Conservation (phyloP, 2,113 vertebrate species). For the Thinocorus orbignyianus region DNA sequence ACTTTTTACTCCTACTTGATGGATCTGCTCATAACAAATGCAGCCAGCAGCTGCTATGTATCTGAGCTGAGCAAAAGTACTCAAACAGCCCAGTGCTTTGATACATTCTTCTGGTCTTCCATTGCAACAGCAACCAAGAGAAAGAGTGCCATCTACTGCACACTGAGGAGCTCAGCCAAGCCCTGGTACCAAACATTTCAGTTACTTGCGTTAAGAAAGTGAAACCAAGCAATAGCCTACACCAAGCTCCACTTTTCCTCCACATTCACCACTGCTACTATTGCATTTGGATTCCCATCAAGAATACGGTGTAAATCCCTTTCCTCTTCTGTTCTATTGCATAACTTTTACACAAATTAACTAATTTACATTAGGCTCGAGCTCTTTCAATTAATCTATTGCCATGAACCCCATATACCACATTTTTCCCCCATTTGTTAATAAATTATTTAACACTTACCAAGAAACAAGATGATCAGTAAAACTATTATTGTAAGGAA, state of each 20-base stretch:
- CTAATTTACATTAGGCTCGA: not conserved
- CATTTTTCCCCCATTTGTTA: not conserved
- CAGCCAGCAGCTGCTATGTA: not conserved
- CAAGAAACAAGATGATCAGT: conserved; percentile 90
- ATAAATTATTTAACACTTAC: conserved; percentile 75
- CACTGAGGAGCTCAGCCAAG: not conserved
- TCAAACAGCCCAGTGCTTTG: not conserved
- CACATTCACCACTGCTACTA: not conserved
- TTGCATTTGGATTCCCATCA: not conserved
- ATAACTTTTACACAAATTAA: not conserved
- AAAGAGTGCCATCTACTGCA: conserved; percentile 62
- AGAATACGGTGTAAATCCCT: not conserved
- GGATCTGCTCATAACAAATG: not conserved
- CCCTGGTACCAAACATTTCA: not conserved
- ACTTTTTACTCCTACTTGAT: not conserved
- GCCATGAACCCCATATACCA: not conserved
- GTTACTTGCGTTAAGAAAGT: not conserved
- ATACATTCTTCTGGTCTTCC: not conserved
- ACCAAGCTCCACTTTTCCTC: not conserved
- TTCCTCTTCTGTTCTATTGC: not conserved
- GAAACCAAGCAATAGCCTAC: not conserved
- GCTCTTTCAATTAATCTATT: not conserved
- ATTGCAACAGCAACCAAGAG: not conserved
- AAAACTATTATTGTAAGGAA: conserved; percentile 93
- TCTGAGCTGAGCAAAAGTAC: not conserved